A percentile compares a stretch with the other conserved stretches of the same genome.
phyloP scores from a whole-genome alignment of 2,888 invertebrate species.

The Drosophila peninsularis region DNA sequence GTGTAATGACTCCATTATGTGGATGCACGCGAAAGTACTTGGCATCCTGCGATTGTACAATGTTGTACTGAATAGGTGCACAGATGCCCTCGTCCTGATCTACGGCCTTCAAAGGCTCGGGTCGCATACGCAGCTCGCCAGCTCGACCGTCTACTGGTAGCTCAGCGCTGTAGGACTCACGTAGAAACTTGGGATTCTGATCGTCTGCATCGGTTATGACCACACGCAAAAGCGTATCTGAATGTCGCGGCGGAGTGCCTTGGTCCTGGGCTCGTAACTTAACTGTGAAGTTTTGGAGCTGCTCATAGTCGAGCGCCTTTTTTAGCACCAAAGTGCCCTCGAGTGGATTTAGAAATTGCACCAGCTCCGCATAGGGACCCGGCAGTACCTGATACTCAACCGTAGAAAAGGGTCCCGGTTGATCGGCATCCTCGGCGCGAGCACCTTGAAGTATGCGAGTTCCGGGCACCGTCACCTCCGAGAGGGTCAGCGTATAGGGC shows the following conservation, averaged over 20 bases:
- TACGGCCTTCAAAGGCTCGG: conserved; percentile 90
- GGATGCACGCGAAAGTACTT: conserved; percentile 84
- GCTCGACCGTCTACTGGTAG: conserved; percentile 87
- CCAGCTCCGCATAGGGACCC: conserved; percentile 91
- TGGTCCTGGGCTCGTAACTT: conserved; percentile 91
- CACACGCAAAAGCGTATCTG: conserved; percentile 90
- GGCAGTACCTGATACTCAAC: conserved; percentile 92
- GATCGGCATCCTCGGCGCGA: conserved; percentile 92
- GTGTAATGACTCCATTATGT: conserved; percentile 81
- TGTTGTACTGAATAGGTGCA: conserved; percentile 84
- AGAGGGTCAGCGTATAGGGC: conserved; percentile 92
- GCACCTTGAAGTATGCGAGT: conserved; percentile 91
- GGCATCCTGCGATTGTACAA: conserved; percentile 84
- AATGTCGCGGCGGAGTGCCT: conserved; percentile 91
- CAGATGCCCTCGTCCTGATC: conserved; percentile 88
- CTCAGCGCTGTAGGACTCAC: conserved; percentile 90
- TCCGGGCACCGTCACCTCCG: conserved; percentile 91
- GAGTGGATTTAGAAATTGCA: conserved; percentile 93
- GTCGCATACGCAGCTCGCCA: conserved; percentile 88
- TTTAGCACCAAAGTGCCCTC: conserved; percentile 93
- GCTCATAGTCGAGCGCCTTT: conserved; percentile 93
- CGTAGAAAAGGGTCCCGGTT: conserved; percentile 94
- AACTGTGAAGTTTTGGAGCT: conserved; percentile 91
- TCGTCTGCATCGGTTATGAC: conserved; percentile 95
- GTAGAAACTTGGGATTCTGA: conserved; percentile 93